Evolutionary conservation across 2,113 vertebrate genomes (phyloP).

Genomic region (Bubalus kerabau): DNA sequence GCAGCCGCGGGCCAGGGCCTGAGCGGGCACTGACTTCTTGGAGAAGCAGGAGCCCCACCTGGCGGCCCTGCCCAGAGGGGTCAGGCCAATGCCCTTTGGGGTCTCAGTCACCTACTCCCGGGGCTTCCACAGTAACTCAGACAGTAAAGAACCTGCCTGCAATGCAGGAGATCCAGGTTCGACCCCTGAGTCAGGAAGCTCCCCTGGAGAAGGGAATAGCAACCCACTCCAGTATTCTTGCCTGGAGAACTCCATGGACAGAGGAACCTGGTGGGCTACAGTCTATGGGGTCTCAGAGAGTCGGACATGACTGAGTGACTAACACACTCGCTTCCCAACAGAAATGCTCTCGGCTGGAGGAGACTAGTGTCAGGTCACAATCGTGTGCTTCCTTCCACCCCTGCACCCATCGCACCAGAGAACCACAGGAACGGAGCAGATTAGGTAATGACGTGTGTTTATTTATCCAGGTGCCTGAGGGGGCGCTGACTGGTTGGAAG

Average conservation of each 20-base stretch:
- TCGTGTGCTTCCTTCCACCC: rapidly evolving
- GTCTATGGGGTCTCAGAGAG: no score
- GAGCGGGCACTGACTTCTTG: neutral
- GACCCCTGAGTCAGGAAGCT: neutral
- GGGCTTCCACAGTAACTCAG: no score
- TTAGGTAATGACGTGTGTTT: neutral
- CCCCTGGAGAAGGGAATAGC: no score
- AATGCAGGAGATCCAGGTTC: neutral
- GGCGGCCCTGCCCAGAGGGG: neutral
- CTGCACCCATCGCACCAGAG: neutral
- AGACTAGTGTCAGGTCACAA: neutral
- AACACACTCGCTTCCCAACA: neutral
- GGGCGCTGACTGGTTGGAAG: neutral
- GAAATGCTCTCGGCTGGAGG: rapidly evolving
- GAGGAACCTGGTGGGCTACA: no score
- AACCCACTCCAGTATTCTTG: no score
- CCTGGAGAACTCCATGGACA: no score
- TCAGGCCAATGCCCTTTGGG: neutral
- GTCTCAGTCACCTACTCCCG: neutral
- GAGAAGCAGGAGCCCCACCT: rapidly evolving
- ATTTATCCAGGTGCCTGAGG: neutral
- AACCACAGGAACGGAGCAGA: neutral
- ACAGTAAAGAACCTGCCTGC: neutral
- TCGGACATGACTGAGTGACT: no score
- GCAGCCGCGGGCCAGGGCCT: rapidly evolving